Conservation (phyloP, 2,113 vertebrate genomes). For the Procapra przewalskii region DNA sequence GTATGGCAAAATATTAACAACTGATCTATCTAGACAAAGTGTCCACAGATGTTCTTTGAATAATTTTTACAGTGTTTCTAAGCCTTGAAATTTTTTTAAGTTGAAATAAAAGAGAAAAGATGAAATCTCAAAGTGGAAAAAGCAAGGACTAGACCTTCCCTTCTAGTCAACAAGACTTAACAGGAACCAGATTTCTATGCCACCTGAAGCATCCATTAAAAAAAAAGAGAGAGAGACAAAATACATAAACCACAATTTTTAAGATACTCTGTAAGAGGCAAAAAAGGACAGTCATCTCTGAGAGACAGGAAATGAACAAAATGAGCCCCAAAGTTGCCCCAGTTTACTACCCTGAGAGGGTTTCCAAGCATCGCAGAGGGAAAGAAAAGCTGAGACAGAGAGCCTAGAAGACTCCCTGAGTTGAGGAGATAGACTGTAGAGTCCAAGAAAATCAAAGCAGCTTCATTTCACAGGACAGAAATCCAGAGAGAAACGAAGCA, state of each 20-base stretch:
- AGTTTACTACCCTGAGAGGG: not conserved
- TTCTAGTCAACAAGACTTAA: not conserved
- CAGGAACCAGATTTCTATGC: not conserved
- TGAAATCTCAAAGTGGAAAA: constrained; percentile 7
- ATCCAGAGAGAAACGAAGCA: not conserved
- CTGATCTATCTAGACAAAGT: not conserved
- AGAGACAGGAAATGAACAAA: not conserved
- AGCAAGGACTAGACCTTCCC: not conserved
- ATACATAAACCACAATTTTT: not conserved
- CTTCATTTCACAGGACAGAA: not conserved
- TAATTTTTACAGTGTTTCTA: not conserved
- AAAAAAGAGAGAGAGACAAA: not conserved
- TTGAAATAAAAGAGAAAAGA: not conserved
- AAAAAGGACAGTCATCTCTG: not conserved
- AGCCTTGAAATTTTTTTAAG: not conserved
- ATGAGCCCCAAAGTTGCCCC: not conserved
- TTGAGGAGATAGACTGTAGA: not conserved
- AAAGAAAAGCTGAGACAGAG: not conserved
- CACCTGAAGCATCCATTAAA: not conserved
- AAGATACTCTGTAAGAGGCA: not conserved
- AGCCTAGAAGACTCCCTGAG: not conserved
- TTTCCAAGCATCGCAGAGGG: not conserved
- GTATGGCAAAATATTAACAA: not conserved
- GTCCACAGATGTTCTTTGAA: not conserved
- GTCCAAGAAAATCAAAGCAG: not conserved